phyloP scores from a whole-genome alignment of 2,113 vertebrate genomes.

The Xiphophorus couchianus region DNA sequence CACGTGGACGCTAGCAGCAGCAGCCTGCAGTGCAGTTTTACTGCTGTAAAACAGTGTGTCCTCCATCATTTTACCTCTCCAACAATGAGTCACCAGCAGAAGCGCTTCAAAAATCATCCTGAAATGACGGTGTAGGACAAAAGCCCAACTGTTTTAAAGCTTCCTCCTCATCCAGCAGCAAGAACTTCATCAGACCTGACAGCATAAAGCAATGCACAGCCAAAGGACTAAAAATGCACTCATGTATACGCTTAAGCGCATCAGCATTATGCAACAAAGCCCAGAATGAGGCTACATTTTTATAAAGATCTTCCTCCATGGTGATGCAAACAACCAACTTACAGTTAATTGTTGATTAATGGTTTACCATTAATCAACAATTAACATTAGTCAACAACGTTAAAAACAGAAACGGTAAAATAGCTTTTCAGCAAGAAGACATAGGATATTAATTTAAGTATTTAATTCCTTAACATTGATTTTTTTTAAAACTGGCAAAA shows the following conservation, averaged over 20 bases:
- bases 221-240: neutral
- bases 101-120: conserved; percentile 34
- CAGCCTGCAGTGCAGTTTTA: conserved; percentile 49
- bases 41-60: conserved; percentile 13
- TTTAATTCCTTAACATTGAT: too few species aligned
- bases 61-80: conserved; percentile 42
- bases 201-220: neutral
- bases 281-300: conserved; percentile 36
- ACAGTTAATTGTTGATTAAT: too few species aligned
- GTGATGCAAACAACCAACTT: too few species aligned
- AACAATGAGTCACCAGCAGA: conserved; percentile 58
- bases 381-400: too few species aligned
- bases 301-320: too few species aligned
- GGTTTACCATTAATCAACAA: too few species aligned
- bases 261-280: conserved; percentile 43
- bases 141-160: conserved; percentile 11
- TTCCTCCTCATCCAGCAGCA: neutral
- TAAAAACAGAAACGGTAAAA: too few species aligned
- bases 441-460: too few species aligned
- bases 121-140: conserved; percentile 30
- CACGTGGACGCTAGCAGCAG: conserved; percentile 26
- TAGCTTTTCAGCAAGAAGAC: too few species aligned
- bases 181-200: neutral
- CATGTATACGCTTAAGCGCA: conserved; percentile 2
- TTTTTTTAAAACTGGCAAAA: too few species aligned